These are phyloP conservation scores for Tetragonula carbonaria DNA, from an alignment of 2,888 invertebrate genomes.

Conservation along the genomic window DNA sequence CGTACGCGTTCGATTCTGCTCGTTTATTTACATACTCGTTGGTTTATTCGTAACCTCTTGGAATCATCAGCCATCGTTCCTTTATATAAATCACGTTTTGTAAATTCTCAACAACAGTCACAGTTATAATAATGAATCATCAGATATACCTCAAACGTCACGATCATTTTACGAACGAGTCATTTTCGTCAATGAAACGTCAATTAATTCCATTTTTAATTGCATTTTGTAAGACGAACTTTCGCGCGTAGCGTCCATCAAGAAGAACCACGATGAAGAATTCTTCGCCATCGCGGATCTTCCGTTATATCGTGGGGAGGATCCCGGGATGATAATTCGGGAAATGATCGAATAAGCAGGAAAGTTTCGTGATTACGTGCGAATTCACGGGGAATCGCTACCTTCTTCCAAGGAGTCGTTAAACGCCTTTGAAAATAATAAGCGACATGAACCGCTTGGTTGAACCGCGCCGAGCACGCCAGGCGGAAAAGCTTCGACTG, in stretches of 20 bases:
- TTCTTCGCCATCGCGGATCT: neutral
- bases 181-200: too few species aligned
- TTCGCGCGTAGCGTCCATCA: neutral
- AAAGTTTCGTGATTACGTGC: neutral
- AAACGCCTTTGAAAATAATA: slow-evolving; percentile 15
- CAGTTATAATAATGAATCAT: too few species aligned
- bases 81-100: too few species aligned
- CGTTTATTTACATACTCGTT: too few species aligned
- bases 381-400: slow-evolving; percentile 1
- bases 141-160: too few species aligned
- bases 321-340: slow-evolving; percentile 13
- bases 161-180: too few species aligned
- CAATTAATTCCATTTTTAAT: too few species aligned
- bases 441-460: neutral
- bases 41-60: too few species aligned
- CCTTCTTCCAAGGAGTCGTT: slow-evolving; percentile 7
- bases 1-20: too few species aligned
- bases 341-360: slow-evolving; percentile 11
- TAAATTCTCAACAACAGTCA: too few species aligned
- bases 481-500: neutral
- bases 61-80: too few species aligned
- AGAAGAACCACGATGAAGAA: neutral
- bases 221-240: too few species aligned
- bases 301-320: neutral
- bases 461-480: neutral